phyloP scores from a whole-genome alignment of 1,140 invertebrate genomes.

The Sminthurides bifidus region DNA sequence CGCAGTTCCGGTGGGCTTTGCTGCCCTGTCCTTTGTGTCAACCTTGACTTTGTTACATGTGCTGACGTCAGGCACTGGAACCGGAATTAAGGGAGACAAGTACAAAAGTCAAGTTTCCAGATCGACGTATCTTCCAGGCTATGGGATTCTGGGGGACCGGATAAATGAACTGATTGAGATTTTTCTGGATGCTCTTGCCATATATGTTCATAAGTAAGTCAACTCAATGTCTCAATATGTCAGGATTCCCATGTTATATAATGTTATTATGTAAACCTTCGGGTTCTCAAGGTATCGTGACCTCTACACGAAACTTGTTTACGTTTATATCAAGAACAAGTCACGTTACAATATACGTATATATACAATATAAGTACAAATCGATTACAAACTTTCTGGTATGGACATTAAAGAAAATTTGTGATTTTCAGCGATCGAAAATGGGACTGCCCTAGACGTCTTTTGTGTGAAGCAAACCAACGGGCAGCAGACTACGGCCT shows the following conservation, averaged over 20 bases:
- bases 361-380: neutral
- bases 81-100: neutral
- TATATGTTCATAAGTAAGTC: slow-evolving; percentile 29
- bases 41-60: neutral
- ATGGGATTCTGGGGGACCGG: slow-evolving; percentile 26
- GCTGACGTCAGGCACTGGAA: neutral
- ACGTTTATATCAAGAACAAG: neutral
- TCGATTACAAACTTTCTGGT: neutral
- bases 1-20: neutral
- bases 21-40: neutral
- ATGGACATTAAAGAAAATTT: neutral
- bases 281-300: too few relatives aligned
- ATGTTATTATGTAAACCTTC: too few relatives aligned
- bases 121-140: slow-evolving; percentile 21
- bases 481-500: slow-evolving; percentile 20
- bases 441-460: slow-evolving; percentile 21
- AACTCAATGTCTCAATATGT: too few relatives aligned
- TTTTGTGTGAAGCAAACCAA: slow-evolving; percentile 29
- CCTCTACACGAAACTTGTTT: neutral
- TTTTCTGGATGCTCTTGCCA: slow-evolving; percentile 21
- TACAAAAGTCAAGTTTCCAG: neutral
- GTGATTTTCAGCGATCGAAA: slow-evolving; percentile 16
- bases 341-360: neutral
- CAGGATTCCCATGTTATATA: too few relatives aligned
- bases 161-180: slow-evolving; percentile 28